Percentiles rank a stretch among this genome's conserved stretches.
phyloP scores from a whole-genome alignment of 2,888 invertebrate genomes.

The Eucera pruinosa region DNA sequence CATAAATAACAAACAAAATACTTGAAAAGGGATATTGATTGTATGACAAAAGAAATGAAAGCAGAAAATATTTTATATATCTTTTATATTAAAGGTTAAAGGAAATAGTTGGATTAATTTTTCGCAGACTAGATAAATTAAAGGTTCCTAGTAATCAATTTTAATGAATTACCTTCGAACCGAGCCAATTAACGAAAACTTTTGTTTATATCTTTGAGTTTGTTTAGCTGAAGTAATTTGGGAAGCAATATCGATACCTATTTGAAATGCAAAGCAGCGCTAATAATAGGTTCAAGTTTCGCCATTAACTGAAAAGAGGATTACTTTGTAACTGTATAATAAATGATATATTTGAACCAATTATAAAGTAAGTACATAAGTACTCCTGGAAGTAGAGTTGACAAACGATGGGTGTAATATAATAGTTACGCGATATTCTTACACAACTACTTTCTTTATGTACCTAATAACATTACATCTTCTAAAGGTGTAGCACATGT shows the following conservation, averaged over 20 bases:
- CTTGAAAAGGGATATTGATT: too few species aligned
- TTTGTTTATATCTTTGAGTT: neutral
- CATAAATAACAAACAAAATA: neutral
- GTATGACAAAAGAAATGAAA: too few species aligned
- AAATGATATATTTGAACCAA: neutral
- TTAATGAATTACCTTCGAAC: too few species aligned
- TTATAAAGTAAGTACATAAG: neutral
- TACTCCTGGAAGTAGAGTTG: neutral
- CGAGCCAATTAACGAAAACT: too few species aligned
- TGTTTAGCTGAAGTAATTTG: neutral
- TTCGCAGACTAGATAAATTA: too few species aligned
- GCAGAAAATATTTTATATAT: too few species aligned
- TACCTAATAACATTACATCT: too few species aligned
- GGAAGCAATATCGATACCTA: neutral
- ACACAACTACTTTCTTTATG: too few species aligned
- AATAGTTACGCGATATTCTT: too few species aligned
- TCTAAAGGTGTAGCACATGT: too few species aligned
- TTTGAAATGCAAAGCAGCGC: neutral
- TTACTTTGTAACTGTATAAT: neutral
- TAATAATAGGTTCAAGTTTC: slow-evolving; percentile 1
- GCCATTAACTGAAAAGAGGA: neutral
- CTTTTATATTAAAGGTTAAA: too few species aligned
- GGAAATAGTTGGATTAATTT: too few species aligned
- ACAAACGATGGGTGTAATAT: neutral
- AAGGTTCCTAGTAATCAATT: neutral